Conservation (phyloP, 2,797 vertebrate species). For the Hippoglossus hippoglossus region DNA sequence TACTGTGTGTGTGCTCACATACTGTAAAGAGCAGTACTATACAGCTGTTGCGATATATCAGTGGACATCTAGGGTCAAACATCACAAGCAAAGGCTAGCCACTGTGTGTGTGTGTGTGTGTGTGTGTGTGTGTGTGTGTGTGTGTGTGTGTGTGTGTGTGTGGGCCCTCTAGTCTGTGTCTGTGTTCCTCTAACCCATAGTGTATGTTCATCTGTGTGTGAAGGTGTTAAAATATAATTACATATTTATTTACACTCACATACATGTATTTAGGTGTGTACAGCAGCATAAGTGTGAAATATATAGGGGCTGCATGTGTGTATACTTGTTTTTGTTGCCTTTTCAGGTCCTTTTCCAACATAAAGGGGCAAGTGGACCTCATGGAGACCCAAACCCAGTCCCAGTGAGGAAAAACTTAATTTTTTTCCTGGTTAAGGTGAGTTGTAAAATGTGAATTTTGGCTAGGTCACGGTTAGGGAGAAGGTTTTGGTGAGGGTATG, state of each 20-base stretch:
- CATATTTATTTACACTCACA: conserved; percentile 12
- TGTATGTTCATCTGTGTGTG: neutral
- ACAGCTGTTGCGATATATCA: conserved; percentile 4
- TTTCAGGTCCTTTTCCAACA: no score
- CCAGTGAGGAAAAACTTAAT: no score
- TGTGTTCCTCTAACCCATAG: neutral
- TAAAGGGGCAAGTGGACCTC: no score
- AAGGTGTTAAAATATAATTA: neutral
- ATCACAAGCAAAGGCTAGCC: conserved; percentile 4
- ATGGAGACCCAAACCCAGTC: neutral
- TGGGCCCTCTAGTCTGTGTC: neutral
- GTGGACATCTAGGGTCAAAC: conserved; percentile 14
- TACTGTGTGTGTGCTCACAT: conserved; percentile 1
- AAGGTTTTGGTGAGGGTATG: no score
- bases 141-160: neutral
- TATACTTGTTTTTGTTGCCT: no score
- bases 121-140: neutral
- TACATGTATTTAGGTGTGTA: neutral
- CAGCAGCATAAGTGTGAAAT: neutral
- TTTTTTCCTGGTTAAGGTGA: no score
- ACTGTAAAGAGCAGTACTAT: conserved; percentile 1
- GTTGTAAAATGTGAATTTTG: no score
- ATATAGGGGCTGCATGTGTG: conserved; percentile 7
- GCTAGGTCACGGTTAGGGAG: no score
- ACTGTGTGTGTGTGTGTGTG: conserved; percentile 2